phyloP scores from a whole-genome alignment of 2,888 invertebrate species.

The Cosmorhoe ocellata region DNA sequence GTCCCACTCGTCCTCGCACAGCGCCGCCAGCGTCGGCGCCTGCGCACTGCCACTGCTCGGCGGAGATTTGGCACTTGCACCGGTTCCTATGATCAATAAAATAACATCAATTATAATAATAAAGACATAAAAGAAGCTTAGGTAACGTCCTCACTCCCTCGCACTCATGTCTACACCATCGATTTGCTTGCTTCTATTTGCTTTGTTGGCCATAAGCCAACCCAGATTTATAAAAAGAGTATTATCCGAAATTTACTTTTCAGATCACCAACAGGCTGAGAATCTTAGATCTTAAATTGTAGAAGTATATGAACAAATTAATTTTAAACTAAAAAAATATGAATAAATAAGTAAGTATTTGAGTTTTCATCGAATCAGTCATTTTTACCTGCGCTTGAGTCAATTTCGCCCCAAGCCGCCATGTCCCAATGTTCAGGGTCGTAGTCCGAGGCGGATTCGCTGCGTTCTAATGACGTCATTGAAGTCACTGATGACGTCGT shows the following conservation, averaged over 20 bases:
- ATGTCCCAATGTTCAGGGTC: conserved; percentile 94
- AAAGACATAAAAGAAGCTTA: no score
- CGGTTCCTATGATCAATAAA: conserved; percentile 46
- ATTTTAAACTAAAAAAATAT: no score
- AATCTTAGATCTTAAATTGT: conserved; percentile 6
- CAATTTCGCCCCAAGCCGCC: conserved; percentile 95
- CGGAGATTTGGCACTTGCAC: conserved; percentile 67
- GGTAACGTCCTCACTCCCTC: no score
- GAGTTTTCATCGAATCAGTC: no score
- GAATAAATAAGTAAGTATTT: no score
- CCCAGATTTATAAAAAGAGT: no score
- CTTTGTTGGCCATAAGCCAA: no score
- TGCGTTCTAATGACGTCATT: conserved; percentile 93
- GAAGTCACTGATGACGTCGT: conserved; percentile 94
- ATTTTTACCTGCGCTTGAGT: conserved; percentile 83
- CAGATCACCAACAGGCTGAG: conserved; percentile 38
- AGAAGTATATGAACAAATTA: no score
- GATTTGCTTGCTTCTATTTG: no score
- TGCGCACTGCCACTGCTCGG: conserved; percentile 76
- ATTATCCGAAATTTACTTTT: conserved; percentile 27
- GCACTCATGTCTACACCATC: no score
- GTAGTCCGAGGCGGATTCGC: conserved; percentile 92
- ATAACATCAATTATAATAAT: background rate
- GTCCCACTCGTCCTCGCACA: conserved; percentile 89
- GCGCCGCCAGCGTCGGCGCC: conserved; percentile 79